phyloP scores from a whole-genome alignment of 2,888 invertebrate species.

The Brenthis hecate region DNA sequence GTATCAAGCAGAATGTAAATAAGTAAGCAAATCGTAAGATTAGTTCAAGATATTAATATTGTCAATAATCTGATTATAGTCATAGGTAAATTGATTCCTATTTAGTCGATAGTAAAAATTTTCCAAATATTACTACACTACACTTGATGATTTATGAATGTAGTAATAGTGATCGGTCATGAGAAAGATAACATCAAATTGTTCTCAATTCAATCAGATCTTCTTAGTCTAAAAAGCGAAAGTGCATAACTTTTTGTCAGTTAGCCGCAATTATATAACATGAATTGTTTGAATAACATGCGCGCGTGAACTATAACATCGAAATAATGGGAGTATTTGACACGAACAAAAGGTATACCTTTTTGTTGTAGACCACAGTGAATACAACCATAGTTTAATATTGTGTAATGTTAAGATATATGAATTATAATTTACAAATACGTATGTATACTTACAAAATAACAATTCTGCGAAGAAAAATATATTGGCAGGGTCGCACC shows the following conservation, averaged over 20 bases:
- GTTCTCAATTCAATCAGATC: slow-evolving; percentile 44
- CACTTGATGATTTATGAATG: slow-evolving; percentile 45
- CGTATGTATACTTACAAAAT: too few species aligned
- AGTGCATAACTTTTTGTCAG: slow-evolving; percentile 23
- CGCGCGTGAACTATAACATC: slow-evolving; percentile 55
- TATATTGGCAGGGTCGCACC: too few species aligned
- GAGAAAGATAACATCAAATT: slow-evolving; percentile 51
- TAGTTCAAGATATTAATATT: too few species aligned
- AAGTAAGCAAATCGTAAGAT: neutral
- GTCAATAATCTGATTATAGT: too few species aligned
- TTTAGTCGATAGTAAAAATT: neutral
- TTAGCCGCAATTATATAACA: slow-evolving; percentile 47
- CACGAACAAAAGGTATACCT: slow-evolving; percentile 14
- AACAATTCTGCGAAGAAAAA: too few species aligned
- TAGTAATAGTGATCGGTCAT: slow-evolving; percentile 50
- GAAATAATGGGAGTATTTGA: slow-evolving; percentile 41
- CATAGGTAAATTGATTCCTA: too few species aligned
- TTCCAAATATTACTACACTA: neutral
- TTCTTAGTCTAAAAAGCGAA: slow-evolving; percentile 41
- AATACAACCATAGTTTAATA: slow-evolving; percentile 4
- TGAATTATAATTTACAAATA: too few species aligned
- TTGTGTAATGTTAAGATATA: neutral
- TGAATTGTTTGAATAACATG: slow-evolving; percentile 48
- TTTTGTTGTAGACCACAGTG: slow-evolving; percentile 13
- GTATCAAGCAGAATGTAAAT: neutral